Conservation (phyloP, 2,797 vertebrate genomes). For the Sebastes oblongus region DNA sequence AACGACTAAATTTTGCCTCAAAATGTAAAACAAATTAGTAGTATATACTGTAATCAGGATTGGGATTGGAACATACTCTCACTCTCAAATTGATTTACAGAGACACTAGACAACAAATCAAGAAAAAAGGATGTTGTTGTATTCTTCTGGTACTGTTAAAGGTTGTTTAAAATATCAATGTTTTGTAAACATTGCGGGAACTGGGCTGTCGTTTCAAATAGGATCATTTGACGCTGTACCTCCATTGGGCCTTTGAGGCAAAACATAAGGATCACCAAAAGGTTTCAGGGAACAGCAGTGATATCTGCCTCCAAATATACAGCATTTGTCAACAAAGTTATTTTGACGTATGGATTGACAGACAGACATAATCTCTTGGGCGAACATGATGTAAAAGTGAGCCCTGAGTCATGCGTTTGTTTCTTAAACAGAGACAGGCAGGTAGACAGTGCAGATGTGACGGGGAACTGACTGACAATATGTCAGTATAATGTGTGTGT, state of each 20-base stretch:
- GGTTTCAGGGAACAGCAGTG: neutral
- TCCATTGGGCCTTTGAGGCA: neutral
- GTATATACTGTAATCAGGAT: neutral
- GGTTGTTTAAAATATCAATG: neutral
- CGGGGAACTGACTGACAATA: neutral
- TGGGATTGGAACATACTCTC: neutral
- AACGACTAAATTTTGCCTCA: neutral
- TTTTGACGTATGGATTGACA: constrained; percentile 5
- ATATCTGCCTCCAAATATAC: neutral
- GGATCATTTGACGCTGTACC: neutral
- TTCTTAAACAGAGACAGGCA: constrained; percentile 1
- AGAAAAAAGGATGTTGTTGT: neutral
- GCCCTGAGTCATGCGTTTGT: neutral
- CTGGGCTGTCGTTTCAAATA: neutral
- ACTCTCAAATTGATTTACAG: neutral
- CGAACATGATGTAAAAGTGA: neutral
- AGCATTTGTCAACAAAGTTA: neutral
- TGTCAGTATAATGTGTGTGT: neutral
- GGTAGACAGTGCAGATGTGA: constrained; percentile 3
- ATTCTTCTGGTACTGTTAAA: neutral
- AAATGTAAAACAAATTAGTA: neutral
- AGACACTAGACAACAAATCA: neutral
- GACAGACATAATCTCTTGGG: neutral
- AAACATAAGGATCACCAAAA: neutral
- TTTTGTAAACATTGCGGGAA: neutral